A percentile compares a stretch with the other conserved stretches of the same genome.
These are phyloP conservation scores for Haemorhous mexicanus DNA, from an alignment of 2,113 vertebrate species.

Conservation along the genomic window DNA sequence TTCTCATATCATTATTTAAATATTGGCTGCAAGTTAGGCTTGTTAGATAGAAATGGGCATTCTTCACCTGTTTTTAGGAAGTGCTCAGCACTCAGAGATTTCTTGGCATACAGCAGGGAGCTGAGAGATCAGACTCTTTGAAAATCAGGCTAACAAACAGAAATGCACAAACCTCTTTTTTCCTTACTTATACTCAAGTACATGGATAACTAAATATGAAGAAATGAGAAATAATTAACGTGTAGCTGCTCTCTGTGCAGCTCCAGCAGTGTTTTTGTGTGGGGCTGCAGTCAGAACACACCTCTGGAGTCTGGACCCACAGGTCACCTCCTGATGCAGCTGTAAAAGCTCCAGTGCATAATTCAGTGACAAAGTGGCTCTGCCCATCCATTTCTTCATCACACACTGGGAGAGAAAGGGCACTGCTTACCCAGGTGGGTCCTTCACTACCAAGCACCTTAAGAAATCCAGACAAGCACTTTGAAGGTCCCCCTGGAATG, in stretches of 20 bases:
- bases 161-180: neutral
- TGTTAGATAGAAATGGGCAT: neutral
- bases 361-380: neutral
- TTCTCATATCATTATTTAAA: neutral
- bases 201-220: neutral
- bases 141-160: constrained; percentile 25
- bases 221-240: neutral
- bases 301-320: neutral
- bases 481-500: constrained; percentile 17
- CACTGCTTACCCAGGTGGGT: constrained; percentile 27
- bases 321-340: neutral
- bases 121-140: neutral
- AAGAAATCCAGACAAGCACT: constrained; percentile 45
- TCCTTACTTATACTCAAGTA: neutral
- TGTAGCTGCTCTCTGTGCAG: neutral
- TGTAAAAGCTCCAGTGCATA: neutral
- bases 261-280: neutral
- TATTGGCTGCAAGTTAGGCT: neutral
- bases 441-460: constrained; percentile 55
- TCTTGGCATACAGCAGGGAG: neutral
- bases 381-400: neutral
- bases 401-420: neutral
- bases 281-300: neutral
- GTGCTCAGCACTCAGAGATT: neutral
- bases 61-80: neutral